Percentiles rank a stretch among this genome's conserved stretches.
Conservation (phyloP, 2,797 vertebrate genomes). For the Peromyscus attwateri region DNA sequence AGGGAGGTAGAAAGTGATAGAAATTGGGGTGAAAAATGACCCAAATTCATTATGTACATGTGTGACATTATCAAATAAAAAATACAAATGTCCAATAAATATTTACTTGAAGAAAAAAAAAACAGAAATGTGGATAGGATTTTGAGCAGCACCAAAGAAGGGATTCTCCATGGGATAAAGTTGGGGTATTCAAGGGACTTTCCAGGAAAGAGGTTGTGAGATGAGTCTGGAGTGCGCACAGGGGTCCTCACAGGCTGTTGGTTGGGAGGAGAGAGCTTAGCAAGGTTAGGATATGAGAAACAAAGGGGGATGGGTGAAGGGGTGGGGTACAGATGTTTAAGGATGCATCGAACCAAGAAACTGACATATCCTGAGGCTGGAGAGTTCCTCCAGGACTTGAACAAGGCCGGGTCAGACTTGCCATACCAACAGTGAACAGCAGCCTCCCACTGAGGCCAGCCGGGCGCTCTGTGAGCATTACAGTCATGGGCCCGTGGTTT, state of each 20-base stretch:
- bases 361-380: not conserved
- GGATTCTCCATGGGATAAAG: not conserved
- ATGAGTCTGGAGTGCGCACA: not conserved
- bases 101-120: not conserved
- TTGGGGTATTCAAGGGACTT: not conserved
- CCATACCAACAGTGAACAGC: not conserved
- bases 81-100: not conserved
- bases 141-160: not conserved
- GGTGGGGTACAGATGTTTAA: not conserved
- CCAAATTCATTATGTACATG: not conserved
- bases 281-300: not conserved
- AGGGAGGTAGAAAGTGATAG: not conserved
- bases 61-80: not conserved
- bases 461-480: not conserved
- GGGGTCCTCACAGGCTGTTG: not conserved
- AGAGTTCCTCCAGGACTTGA: not conserved
- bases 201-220: not conserved
- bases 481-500: accelerated
- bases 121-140: not conserved
- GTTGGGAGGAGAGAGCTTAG: not conserved
- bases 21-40: not conserved
- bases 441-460: too few relatives aligned
- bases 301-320: not conserved
- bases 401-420: accelerated
- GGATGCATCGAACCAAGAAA: not conserved